Evolutionary conservation across 2,888 invertebrate genomes (phyloP), one percentile per base, ranked within the genome.

Genomic region (Melitaea athalia): DNA sequence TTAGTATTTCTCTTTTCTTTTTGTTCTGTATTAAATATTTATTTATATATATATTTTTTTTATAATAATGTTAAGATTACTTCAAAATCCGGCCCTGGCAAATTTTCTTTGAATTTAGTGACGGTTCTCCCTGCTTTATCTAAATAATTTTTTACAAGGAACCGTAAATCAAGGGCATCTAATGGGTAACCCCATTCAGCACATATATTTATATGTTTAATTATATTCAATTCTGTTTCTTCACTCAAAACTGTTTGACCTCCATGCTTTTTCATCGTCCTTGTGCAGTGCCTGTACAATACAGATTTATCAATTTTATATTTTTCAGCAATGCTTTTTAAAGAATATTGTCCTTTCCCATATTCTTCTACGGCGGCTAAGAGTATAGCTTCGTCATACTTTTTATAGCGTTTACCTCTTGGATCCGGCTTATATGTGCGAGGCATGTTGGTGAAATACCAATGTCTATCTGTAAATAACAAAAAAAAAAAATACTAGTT

Each of bases 151-250:
- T 75, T 76, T 2, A 75, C 67, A 31, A 75, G 61, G 24, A 59
- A 64, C 57, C 75, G 62, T 3, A 77, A 62, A 62, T 76, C 74
- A 14, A 59, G 15, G 3, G 72, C 42, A 49, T 74, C 75, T 33
- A 75, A 15, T 12, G 74, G 75, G 55, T 75, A 76, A 11, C 74
- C 75, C 75, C 75, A 75, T 45, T 75, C 73, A 6, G 69, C 69
- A 60, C 75, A 75, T 45, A 64, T 45, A 66, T 76, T 75, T 64
- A 77, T 59, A 55, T 76, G 65, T 59, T 75, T 49, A 14, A 75
- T 67, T 14, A 43, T 43, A 43, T 43, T 11, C 11, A 11, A 11
- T 43, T 43, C 43, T 43, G 8, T 11, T 43, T 43, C 43, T 43
- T 43, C 43, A 8, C 10, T 11, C 43, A 43, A 43, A 43, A 43